Conservation (phyloP, 2,888 invertebrate species). For the Ommatoiulus sabulosus region DNA sequence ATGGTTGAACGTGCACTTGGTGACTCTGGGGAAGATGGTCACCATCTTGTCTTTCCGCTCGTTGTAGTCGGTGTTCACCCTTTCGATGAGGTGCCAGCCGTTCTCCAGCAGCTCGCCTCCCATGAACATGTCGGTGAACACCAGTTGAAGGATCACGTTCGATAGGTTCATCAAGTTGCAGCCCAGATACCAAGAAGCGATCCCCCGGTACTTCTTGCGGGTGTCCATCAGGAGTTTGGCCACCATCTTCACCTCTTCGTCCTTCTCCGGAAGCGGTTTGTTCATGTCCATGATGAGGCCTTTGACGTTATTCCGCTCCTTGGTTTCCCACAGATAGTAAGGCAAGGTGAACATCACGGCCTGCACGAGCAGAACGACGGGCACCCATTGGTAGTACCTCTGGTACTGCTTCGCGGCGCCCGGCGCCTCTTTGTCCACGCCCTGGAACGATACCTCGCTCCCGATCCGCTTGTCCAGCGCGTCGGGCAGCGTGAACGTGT, state of each 20-base stretch:
- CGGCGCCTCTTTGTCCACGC: slow-evolving; percentile 60
- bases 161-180: slow-evolving; percentile 62
- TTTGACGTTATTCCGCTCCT: slow-evolving; percentile 62
- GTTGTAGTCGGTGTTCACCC: slow-evolving; percentile 78
- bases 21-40: slow-evolving; percentile 93
- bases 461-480: slow-evolving; percentile 62
- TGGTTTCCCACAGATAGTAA: slow-evolving; percentile 62
- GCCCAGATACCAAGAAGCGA: slow-evolving; percentile 61
- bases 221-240: slow-evolving; percentile 61
- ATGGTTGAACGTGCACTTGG: slow-evolving; percentile 94
- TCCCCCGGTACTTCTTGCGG: slow-evolving; percentile 61
- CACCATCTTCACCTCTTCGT: slow-evolving; percentile 59
- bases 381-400: slow-evolving; percentile 63
- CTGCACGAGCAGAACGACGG: slow-evolving; percentile 62
- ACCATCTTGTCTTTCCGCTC: slow-evolving; percentile 93
- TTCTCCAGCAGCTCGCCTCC: slow-evolving; percentile 93
- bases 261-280: background rate
- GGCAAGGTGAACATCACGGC: slow-evolving; percentile 62
- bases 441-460: slow-evolving; percentile 62
- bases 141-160: slow-evolving; percentile 80
- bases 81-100: slow-evolving; percentile 88
- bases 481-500: slow-evolving; percentile 62
- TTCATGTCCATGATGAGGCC: slow-evolving; percentile 55
- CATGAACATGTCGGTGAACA: slow-evolving; percentile 93
- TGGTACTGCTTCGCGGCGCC: slow-evolving; percentile 59